A percentile compares a stretch with the other conserved stretches of the same genome.
These are phyloP conservation scores for Sebastes iracundus DNA, from an alignment of 2,797 vertebrate genomes.

Conservation along the genomic window DNA sequence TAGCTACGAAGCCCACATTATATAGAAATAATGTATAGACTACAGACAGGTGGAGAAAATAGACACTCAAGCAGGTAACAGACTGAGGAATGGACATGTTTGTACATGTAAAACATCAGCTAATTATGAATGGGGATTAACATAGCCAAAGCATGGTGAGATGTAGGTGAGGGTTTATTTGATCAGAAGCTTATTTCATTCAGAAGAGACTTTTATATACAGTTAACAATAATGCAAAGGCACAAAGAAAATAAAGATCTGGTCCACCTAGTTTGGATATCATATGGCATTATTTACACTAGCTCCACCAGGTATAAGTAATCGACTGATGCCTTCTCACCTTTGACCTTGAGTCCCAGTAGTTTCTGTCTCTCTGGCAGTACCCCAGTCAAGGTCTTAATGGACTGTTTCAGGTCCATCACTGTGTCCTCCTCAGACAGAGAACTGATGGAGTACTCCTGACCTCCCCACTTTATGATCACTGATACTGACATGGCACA, in stretches of 20 bases:
- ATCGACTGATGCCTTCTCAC: slow-evolving; percentile 72
- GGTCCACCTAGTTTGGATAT: background rate
- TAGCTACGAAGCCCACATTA: background rate
- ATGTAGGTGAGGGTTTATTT: background rate
- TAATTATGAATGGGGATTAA: background rate
- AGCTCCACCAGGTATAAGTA: background rate
- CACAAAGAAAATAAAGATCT: background rate
- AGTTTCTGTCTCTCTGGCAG: slow-evolving; percentile 97
- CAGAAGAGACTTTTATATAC: background rate
- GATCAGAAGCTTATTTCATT: background rate
- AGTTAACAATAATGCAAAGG: background rate
- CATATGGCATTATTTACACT: background rate
- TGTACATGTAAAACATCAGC: background rate
- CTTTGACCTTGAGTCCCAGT: slow-evolving; percentile 97
- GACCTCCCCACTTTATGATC: slow-evolving; percentile 99
- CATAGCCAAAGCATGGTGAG: background rate
- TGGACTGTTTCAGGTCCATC: slow-evolving; percentile 96
- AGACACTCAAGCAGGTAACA: background rate
- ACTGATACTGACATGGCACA: slow-evolving; percentile 93
- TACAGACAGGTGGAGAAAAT: background rate
- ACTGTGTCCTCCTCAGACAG: slow-evolving; percentile 98
- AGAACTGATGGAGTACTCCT: slow-evolving; percentile 96
- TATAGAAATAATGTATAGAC: background rate
- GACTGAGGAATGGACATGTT: background rate
- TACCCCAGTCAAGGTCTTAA: slow-evolving; percentile 96